phyloP scores from a whole-genome alignment of 2,113 vertebrate species.

The Ctenomys sociabilis region DNA sequence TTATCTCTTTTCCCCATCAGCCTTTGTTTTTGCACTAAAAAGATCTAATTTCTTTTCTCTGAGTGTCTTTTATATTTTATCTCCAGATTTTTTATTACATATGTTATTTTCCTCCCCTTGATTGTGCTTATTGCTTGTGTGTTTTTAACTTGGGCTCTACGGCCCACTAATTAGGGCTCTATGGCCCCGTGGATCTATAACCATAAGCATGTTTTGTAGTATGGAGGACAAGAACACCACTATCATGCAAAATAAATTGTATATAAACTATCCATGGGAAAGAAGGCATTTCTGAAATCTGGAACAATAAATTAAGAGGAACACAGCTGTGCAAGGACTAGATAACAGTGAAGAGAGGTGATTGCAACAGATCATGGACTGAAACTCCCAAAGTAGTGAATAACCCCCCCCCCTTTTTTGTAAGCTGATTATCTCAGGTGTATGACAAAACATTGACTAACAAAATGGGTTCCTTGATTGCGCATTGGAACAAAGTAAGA shows the following conservation, averaged over 20 bases:
- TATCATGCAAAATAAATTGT: background rate
- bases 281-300: background rate
- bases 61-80: background rate
- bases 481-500: background rate
- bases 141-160: background rate
- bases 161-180: background rate
- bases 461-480: background rate
- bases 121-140: background rate
- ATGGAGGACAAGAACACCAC: background rate
- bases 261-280: background rate
- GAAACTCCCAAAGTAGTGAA: background rate
- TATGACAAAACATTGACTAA: background rate
- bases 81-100: background rate
- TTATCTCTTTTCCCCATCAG: background rate
- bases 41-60: background rate
- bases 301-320: background rate
- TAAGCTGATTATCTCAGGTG: background rate
- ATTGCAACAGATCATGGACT: too few relatives aligned
- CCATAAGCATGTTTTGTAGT: background rate
- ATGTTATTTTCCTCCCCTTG: slow-evolving; percentile 36
- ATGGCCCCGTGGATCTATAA: background rate
- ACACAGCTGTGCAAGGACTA: background rate
- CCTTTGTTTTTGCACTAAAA: slow-evolving; percentile 3
- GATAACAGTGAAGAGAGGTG: background rate
- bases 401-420: background rate